These are phyloP conservation scores for Aurelia aurita DNA, from an alignment of 30 jellyfish, hydroid and myxozoan species.

Conservation along the genomic window DNA sequence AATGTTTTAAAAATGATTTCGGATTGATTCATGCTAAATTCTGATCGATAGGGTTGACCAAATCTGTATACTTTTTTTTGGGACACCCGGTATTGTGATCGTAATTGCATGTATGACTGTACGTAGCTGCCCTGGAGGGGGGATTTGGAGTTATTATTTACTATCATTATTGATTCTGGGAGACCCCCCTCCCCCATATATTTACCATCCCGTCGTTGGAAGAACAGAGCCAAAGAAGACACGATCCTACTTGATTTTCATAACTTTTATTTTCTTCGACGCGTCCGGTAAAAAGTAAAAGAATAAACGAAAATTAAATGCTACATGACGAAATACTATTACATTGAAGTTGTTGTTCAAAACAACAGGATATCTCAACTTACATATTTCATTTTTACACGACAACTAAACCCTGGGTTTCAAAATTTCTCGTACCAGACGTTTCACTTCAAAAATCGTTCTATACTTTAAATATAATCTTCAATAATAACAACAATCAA, in stretches of 20 bases:
- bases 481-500: background rate
- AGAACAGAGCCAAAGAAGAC: background rate
- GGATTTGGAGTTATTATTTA: too few relatives aligned
- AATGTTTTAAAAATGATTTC: too few relatives aligned
- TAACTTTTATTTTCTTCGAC: slow-evolving; percentile 33
- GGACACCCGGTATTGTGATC: too few relatives aligned
- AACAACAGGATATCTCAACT: background rate
- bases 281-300: slow-evolving; percentile 45
- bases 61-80: too few relatives aligned
- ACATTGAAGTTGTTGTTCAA: slow-evolving; percentile 5
- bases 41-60: too few relatives aligned
- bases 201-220: background rate
- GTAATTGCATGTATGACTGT: too few relatives aligned
- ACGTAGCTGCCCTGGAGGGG: too few relatives aligned
- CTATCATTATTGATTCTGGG: too few relatives aligned
- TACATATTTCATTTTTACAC: background rate
- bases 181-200: too few relatives aligned
- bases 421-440: slow-evolving; percentile 21
- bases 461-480: slow-evolving; percentile 9
- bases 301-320: slow-evolving; percentile 2
- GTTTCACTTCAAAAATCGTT: background rate
- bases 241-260: background rate
- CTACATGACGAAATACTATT: background rate
- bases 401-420: background rate
- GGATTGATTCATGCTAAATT: too few relatives aligned